Conservation (phyloP, 2,113 vertebrate species). For the Chionodraco myersi region DNA sequence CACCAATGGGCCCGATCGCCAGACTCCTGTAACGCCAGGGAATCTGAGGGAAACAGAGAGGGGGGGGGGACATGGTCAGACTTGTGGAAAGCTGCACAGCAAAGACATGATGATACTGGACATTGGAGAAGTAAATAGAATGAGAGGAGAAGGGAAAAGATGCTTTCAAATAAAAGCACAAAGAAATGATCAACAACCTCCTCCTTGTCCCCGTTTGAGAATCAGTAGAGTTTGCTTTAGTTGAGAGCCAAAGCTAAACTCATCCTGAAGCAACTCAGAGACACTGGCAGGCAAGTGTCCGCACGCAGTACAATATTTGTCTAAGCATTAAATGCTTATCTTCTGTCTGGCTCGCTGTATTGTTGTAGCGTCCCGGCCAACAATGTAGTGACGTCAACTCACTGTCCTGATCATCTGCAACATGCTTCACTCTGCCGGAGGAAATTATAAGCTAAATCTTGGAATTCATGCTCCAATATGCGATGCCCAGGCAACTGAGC, state of each 20-base stretch:
- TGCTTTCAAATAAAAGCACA: neutral
- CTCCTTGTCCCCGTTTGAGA: constrained; percentile 52
- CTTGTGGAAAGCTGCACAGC: no score
- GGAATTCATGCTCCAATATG: constrained; percentile 29
- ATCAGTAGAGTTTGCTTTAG: constrained; percentile 52
- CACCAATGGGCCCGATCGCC: constrained; percentile 96
- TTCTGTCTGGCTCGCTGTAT: constrained; percentile 77
- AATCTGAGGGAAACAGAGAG: constrained; percentile 84
- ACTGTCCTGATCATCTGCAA: constrained; percentile 68
- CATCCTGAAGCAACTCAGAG: constrained; percentile 74
- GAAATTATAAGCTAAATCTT: constrained; percentile 62
- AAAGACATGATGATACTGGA: neutral
- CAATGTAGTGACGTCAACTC: constrained; percentile 74
- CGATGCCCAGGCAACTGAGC: neutral
- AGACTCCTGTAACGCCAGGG: constrained; percentile 93
- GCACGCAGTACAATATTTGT: constrained; percentile 71
- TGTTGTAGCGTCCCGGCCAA: constrained; percentile 74
- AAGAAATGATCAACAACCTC: constrained; percentile 8
- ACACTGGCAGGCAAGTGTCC: constrained; percentile 73
- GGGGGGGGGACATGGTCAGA: constrained; percentile 36
- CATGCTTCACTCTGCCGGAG: constrained; percentile 47
- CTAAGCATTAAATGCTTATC: constrained; percentile 75
- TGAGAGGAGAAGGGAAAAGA: neutral
- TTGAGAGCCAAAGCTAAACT: constrained; percentile 55
- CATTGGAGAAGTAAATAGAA: constrained; percentile 14